Percentiles rank a stretch among this genome's conserved stretches.
These are phyloP conservation scores for Apolygus lucorum DNA, from an alignment of 1,140 invertebrate species.

Conservation along the genomic window DNA sequence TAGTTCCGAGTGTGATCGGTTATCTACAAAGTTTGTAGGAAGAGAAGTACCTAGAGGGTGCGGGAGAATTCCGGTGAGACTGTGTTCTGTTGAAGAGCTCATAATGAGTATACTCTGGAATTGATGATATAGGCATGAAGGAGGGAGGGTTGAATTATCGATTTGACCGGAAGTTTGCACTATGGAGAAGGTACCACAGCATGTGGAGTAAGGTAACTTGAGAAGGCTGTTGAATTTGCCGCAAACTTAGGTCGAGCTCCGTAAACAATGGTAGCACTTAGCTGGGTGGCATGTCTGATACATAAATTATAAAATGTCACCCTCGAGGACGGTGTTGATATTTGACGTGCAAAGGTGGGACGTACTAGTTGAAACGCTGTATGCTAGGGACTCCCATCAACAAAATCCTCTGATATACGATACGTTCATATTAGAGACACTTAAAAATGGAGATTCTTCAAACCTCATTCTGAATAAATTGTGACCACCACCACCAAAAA, in stretches of 20 bases:
- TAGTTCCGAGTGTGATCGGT: not conserved
- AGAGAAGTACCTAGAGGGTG: not conserved
- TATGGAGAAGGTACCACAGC: not conserved
- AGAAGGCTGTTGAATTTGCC: constrained; percentile 5
- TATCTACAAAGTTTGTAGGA: not conserved
- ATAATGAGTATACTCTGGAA: not conserved
- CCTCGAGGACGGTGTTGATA: not conserved
- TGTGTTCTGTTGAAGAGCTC: not conserved
- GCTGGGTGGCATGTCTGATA: not conserved
- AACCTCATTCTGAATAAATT: no score
- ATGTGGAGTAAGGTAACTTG: not conserved
- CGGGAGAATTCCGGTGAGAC: not conserved
- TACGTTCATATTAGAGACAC: no score
- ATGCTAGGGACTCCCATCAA: no score
- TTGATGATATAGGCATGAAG: not conserved
- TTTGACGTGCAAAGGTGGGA: no score
- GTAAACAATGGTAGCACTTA: not conserved
- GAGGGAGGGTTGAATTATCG: not conserved
- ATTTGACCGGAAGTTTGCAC: not conserved
- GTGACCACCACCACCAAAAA: no score
- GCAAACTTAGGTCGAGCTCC: not conserved
- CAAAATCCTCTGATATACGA: no score
- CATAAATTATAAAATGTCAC: constrained; percentile 10
- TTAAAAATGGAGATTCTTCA: no score
- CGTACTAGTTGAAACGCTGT: no score